Base-by-base conservation (phyloP, 2,888 invertebrate species). In the Blera fallax region DNA sequence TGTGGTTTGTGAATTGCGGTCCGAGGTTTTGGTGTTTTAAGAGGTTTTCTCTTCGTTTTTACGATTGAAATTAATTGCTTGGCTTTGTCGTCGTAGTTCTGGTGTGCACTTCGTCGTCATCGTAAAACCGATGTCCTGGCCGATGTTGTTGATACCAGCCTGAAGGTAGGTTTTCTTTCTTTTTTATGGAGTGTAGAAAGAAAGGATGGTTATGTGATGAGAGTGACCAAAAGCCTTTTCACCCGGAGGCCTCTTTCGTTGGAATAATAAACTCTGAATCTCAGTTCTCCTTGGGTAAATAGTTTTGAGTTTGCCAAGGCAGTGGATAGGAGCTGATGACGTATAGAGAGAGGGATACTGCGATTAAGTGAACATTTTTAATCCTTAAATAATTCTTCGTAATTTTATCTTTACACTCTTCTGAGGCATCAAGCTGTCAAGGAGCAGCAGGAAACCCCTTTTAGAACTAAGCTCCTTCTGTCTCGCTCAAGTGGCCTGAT, bases 61-160 rank as follows among this genome's bases (percentile, higher is more conserved):
- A 67, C 85, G 81, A 85, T 85, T 85, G 70, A 76, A 81, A 81
- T 81, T 85, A 81, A 85, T 85, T 85, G 81, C 77, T 85, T 81
- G 81, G 81, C 85, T 85, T 85, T 81, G 81, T 80, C 69, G 48
- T 58, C 74, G 37, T 37, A 11, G 37, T 64, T 32, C 18, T 74
- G n/a, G n/a, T 45, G 29, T 60, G 60, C 21, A 16, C 40, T 10
- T 72, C 21, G 48, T 56, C 27, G 60, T 65, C 16, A 58, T 76
- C 64, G 58, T 65, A 7, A 32, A 32, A 65, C 64, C 77, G 76
- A 82, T 64, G 82, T 48, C 21, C 45, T 45, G 27, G 56, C 34
- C 54, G 24, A 27, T 56, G 54, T 62, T 83, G 54, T 62, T 69
- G 54, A 62, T 54, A 37, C 50, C 24, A n/a, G 73, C 83, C 60